Percentiles rank a stretch among this genome's conserved stretches.
phyloP scores from a whole-genome alignment of 1,140 invertebrate genomes.

The Neodiprion virginianus region DNA sequence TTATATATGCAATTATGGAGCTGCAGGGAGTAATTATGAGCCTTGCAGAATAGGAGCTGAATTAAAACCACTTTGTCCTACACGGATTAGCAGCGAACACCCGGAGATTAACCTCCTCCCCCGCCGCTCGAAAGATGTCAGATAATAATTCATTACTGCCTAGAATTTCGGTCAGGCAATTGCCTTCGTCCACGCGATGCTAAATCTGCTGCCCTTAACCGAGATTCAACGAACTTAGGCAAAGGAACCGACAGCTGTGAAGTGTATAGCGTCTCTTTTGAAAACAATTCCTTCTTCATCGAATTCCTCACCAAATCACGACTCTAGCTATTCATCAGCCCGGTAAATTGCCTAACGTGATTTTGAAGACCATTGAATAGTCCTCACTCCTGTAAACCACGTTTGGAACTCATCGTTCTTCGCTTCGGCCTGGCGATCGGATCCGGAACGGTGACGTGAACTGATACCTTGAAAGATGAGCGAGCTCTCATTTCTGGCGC shows the following conservation, averaged over 20 bases:
- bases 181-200: too few species aligned
- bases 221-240: not conserved
- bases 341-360: not conserved
- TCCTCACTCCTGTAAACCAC: not conserved
- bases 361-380: not conserved
- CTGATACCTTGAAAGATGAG: slow-evolving; percentile 5
- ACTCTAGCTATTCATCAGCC: too few species aligned
- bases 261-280: too few species aligned
- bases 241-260: too few species aligned
- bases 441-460: not conserved
- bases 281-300: too few species aligned
- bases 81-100: not conserved
- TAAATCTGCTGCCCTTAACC: not conserved
- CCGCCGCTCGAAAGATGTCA: too few species aligned
- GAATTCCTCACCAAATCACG: too few species aligned
- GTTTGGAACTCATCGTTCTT: not conserved
- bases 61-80: slow-evolving; percentile 2
- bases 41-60: not conserved
- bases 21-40: not conserved
- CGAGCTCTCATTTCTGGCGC: not conserved
- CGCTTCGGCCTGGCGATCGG: too few species aligned
- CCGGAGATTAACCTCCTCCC: not conserved
- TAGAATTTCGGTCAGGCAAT: not conserved
- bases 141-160: not conserved
- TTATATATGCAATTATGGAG: not conserved